These are phyloP conservation scores for Athripsodes cinereus DNA, from an alignment of 2,888 invertebrate genomes.

Conservation along the genomic window DNA sequence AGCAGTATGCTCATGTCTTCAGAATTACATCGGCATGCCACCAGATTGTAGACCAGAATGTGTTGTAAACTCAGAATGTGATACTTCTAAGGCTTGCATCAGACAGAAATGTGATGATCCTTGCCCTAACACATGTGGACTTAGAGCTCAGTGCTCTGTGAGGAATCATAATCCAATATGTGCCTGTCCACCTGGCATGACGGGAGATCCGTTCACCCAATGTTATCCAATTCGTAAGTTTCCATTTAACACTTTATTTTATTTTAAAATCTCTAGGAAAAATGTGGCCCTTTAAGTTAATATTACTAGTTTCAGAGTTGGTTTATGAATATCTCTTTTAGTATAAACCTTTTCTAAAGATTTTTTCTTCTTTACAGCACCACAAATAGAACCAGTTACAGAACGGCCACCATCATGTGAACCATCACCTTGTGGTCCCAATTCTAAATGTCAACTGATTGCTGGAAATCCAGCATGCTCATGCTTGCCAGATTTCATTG, in stretches of 20 bases:
- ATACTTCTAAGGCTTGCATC: slow-evolving; percentile 73
- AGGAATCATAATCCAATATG: slow-evolving; percentile 85
- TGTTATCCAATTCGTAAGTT: slow-evolving; percentile 65
- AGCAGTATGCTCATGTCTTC: slow-evolving; percentile 79
- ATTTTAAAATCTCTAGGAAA: too few species aligned
- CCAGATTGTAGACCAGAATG: slow-evolving; percentile 81
- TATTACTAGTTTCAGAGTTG: background rate
- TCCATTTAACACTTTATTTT: background rate
- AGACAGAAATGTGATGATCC: slow-evolving; percentile 84
- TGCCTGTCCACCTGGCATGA: slow-evolving; percentile 76
- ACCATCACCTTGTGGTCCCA: slow-evolving; percentile 80
- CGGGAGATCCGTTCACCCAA: slow-evolving; percentile 79
- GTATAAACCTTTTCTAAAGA: too few species aligned
- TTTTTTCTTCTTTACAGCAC: slow-evolving; percentile 5
- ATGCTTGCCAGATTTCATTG: slow-evolving; percentile 70
- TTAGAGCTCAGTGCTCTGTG: slow-evolving; percentile 74
- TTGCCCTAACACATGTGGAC: slow-evolving; percentile 82
- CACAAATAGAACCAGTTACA: slow-evolving; percentile 34
- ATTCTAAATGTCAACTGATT: slow-evolving; percentile 71
- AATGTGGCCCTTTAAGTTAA: background rate
- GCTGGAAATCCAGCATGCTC: slow-evolving; percentile 72
- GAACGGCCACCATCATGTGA: slow-evolving; percentile 69
- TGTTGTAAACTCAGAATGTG: slow-evolving; percentile 81
- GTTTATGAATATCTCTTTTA: too few species aligned
- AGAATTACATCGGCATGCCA: slow-evolving; percentile 71